These are phyloP conservation scores for Channa maculata DNA, from an alignment of 2,113 vertebrate genomes.

Conservation along the genomic window DNA sequence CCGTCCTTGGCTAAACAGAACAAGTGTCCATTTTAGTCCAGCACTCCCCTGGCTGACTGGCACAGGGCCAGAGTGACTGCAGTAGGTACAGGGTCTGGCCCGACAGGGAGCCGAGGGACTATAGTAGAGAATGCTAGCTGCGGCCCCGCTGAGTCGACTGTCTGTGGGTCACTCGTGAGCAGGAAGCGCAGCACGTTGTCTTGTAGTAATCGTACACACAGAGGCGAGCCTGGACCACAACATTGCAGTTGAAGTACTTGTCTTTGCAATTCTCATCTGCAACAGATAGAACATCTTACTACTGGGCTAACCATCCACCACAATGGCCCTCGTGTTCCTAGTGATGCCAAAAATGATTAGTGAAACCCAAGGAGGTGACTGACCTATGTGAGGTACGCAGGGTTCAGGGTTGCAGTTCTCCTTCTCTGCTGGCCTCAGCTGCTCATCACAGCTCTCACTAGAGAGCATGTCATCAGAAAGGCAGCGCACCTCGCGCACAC, in stretches of 20 bases:
- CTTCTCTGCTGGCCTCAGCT: conserved; percentile 85
- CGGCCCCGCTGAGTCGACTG: conserved; percentile 80
- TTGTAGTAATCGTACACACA: conserved; percentile 97
- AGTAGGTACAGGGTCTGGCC: conserved; percentile 25
- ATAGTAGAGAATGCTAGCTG: conserved; percentile 82
- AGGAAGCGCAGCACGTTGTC: conserved; percentile 92
- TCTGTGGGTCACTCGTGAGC: conserved; percentile 85
- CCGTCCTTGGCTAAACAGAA: conserved; percentile 38
- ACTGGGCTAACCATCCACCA: neutral
- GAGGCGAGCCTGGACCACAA: conserved; percentile 96
- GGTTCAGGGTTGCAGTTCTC: conserved; percentile 90
- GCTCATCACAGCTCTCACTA: conserved; percentile 85
- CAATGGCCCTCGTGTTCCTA: neutral
- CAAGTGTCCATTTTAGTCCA: conserved; percentile 35
- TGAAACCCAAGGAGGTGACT: conserved; percentile 30
- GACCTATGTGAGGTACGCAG: conserved; percentile 91
- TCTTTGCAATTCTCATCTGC: conserved; percentile 95
- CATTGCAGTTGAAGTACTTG: conserved; percentile 96
- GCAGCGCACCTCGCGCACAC: conserved; percentile 93
- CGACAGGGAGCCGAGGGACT: conserved; percentile 23
- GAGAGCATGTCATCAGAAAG: conserved; percentile 89
- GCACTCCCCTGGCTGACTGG: conserved; percentile 12
- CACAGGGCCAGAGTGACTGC: conserved; percentile 33
- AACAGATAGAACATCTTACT: conserved; percentile 17
- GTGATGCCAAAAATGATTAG: too few relatives aligned